phyloP scores from a whole-genome alignment of 2,113 vertebrate species.

The Syngnathus scovelli region DNA sequence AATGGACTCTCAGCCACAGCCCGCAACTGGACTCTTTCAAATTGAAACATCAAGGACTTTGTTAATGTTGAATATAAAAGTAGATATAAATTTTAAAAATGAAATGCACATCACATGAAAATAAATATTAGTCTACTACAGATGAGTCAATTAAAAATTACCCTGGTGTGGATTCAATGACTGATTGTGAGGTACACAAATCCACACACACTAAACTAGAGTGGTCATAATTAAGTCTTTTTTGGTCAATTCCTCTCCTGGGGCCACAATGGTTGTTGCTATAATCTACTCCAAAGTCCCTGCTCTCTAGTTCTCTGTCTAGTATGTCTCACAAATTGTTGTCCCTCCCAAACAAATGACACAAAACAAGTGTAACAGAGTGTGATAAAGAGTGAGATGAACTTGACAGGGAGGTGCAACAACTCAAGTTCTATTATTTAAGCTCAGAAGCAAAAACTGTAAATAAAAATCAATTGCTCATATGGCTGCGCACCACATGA shows the following conservation, averaged over 20 bases:
- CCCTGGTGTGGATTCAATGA: slow-evolving; percentile 14
- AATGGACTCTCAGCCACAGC: slow-evolving; percentile 96
- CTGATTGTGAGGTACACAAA: slow-evolving; percentile 1
- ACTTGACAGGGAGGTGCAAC: slow-evolving; percentile 30
- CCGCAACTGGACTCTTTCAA: slow-evolving; percentile 99
- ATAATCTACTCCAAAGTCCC: slow-evolving; percentile 1
- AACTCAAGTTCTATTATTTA: slow-evolving; percentile 26
- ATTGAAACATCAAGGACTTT: slow-evolving; percentile 99
- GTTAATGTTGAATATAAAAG: slow-evolving; percentile 97
- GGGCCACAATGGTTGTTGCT: not conserved
- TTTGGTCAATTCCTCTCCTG: not conserved
- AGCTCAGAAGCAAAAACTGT: not conserved
- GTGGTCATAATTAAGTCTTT: not conserved
- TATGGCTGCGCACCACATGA: not conserved
- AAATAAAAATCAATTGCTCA: slow-evolving; percentile 8
- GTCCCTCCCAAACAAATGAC: slow-evolving; percentile 12
- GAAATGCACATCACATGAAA: slow-evolving; percentile 62
- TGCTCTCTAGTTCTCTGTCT: not conserved
- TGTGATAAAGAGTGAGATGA: not conserved
- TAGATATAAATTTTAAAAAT: slow-evolving; percentile 46
- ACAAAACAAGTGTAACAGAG: slow-evolving; percentile 2
- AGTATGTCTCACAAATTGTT: slow-evolving; percentile 33
- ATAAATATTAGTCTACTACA: slow-evolving; percentile 41
- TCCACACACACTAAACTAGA: not conserved
- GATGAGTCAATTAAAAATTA: slow-evolving; percentile 21